A percentile compares a stretch with the other conserved stretches of the same genome.
These are phyloP conservation scores for Epirrita christyi DNA, from an alignment of 2,888 invertebrate genomes.

Conservation along the genomic window DNA sequence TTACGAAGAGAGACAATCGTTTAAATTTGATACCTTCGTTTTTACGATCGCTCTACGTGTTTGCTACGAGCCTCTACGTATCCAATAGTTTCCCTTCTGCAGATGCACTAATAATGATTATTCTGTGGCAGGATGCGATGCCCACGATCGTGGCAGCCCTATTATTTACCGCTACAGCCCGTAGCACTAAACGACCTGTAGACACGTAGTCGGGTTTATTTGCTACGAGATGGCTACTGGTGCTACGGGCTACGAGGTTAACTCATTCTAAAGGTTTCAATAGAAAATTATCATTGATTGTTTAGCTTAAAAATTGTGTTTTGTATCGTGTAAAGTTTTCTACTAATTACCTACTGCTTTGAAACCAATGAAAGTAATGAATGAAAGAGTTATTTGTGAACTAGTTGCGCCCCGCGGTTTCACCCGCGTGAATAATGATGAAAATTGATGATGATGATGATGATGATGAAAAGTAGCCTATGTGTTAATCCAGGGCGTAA, in stretches of 20 bases:
- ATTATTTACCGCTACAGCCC: slow-evolving; percentile 42
- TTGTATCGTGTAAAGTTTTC: no score
- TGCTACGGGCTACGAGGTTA: slow-evolving; percentile 30
- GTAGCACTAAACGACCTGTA: slow-evolving; percentile 41
- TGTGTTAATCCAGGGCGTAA: no score
- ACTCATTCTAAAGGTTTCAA: slow-evolving; percentile 14
- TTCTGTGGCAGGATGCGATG: slow-evolving; percentile 34
- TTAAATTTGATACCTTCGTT: no score
- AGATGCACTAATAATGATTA: slow-evolving; percentile 21
- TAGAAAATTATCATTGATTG: not conserved
- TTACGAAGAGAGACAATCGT: no score
- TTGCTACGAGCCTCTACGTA: slow-evolving; percentile 1
- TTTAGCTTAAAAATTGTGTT: not conserved
- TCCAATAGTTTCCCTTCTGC: slow-evolving; percentile 22
- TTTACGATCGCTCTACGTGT: not conserved
- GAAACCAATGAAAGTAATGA: no score
- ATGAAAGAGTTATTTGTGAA: no score
- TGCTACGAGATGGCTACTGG: slow-evolving; percentile 23
- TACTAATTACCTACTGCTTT: no score
- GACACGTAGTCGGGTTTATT: slow-evolving; percentile 39
- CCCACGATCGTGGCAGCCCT: slow-evolving; percentile 36
- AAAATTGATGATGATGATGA: no score
- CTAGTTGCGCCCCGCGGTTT: no score
- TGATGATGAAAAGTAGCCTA: no score
- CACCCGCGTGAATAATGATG: no score